Conservation (phyloP, 2,888 invertebrate genomes). For the Drosophila dives region DNA sequence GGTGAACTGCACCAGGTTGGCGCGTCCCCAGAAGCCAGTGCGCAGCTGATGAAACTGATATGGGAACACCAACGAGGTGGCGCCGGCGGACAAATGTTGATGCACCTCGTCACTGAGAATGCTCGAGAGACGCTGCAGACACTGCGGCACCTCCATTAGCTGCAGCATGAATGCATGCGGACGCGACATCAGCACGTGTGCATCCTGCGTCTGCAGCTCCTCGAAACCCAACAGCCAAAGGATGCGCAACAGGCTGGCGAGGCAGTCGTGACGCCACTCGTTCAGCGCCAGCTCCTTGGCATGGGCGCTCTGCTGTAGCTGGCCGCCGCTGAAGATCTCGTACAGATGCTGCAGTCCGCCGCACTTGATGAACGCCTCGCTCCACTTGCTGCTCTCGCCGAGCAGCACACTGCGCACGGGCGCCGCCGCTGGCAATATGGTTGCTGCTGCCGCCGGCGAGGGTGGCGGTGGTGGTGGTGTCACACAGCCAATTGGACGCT, state of each 20-base stretch:
- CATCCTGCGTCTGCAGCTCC: slow-evolving; percentile 85
- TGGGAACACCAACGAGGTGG: slow-evolving; percentile 68
- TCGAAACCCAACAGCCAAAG: slow-evolving; percentile 93
- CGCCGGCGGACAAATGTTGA: slow-evolving; percentile 86
- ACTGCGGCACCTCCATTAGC: slow-evolving; percentile 94
- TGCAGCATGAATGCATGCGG: slow-evolving; percentile 87
- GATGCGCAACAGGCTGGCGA: slow-evolving; percentile 93
- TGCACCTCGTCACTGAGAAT: slow-evolving; percentile 92
- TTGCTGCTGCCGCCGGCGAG: background rate
- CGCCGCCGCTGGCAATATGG: slow-evolving; percentile 17
- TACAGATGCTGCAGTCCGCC: slow-evolving; percentile 95
- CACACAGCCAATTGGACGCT: slow-evolving; percentile 55
- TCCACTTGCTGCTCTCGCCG: slow-evolving; percentile 86
- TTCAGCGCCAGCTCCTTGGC: slow-evolving; percentile 85
- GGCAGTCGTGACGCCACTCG: slow-evolving; percentile 97
- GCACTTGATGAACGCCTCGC: slow-evolving; percentile 92
- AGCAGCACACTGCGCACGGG: slow-evolving; percentile 33
- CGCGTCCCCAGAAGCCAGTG: slow-evolving; percentile 96
- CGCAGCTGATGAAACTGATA: slow-evolving; percentile 89
- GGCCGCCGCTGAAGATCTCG: slow-evolving; percentile 95
- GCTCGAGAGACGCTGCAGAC: slow-evolving; percentile 93
- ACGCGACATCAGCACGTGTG: slow-evolving; percentile 89
- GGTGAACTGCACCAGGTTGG: slow-evolving; percentile 96
- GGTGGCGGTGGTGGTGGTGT: slow-evolving; percentile 49
- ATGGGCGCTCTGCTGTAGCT: slow-evolving; percentile 91